Base-by-base conservation (phyloP, 2,888 invertebrate species). In the Pseudanteris insignis region DNA sequence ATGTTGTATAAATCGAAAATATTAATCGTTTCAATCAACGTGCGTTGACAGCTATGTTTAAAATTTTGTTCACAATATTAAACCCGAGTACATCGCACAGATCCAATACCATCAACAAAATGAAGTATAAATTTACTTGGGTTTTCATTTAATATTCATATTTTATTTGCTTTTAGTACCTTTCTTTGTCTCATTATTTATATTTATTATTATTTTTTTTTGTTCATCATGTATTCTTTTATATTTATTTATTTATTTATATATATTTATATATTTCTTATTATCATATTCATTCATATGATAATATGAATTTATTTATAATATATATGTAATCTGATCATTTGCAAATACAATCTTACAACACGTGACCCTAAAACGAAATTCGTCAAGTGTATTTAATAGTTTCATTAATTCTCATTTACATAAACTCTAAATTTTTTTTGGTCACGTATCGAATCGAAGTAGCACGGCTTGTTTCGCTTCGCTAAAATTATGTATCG, bases 1-100 rank as follows among this genome's bases (percentile, higher is more conserved):
- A 62, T 46, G 61, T 66, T 65, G 68, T 70, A 70, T 67, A 70
- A 70, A 70, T 70, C 53, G 68, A 69, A 69, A 70, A 68, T 67
- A 69, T 70, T 70, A 51, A 67, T 66, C 57, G 57, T 62, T 40
- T 64, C 66, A 64, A 54, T 61, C 68, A 68, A 64, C 66, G 62
- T 67, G 64, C 53, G 62, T 67, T 64, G 69, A 71, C 63, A 57
- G 62, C 40, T 55, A 64, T 37, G 47, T 60, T 64, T 60, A 55
- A 47, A 55, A 59, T 51, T 60, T 59, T 36, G 41, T 47, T 55
- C 10, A 12, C 15, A 57, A 48, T 59, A 58, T 51, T 50, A 47
- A 40, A 8, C 11, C 41, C 44, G n/a, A n/a, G n/a, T n/a, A n/a
- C n/a, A n/a, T 33, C 6, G 30, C 54, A 6, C 40, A 13, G 21